These are phyloP conservation scores for Nesoenas mayeri DNA, from an alignment of 2,113 vertebrate genomes.

Conservation along the genomic window DNA sequence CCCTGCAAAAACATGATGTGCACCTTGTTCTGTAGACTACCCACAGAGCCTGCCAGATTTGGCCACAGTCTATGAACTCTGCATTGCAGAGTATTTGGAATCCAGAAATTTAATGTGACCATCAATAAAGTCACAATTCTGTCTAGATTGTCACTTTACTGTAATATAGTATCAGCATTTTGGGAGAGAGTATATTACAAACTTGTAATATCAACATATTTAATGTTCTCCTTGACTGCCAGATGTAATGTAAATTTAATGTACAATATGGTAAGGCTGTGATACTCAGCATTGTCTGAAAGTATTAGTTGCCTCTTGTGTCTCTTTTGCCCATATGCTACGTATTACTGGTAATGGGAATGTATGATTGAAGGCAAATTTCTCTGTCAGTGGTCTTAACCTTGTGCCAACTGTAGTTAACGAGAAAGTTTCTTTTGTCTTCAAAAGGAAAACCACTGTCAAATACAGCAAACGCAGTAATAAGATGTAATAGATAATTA, in stretches of 20 bases:
- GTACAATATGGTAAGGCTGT: conserved; percentile 32
- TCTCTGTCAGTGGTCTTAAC: conserved; percentile 41
- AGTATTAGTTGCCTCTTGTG: neutral
- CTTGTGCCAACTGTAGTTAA: neutral
- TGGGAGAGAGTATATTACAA: neutral
- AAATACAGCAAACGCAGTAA: neutral
- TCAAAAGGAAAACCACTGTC: neutral
- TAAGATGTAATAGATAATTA: conserved; percentile 23
- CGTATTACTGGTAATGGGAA: neutral
- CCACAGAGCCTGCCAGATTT: neutral
- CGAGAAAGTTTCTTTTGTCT: neutral
- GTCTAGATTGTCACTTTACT: neutral
- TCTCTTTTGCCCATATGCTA: conserved; percentile 4
- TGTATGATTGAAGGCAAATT: conserved; percentile 53
- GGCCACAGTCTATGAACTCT: neutral
- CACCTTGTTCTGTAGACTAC: neutral
- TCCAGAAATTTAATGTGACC: neutral
- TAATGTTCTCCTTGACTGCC: conserved; percentile 40
- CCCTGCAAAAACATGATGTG: accelerated
- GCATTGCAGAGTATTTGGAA: neutral
- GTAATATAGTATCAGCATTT: conserved; percentile 24
- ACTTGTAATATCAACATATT: conserved; percentile 41
- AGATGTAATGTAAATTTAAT: conserved; percentile 57
- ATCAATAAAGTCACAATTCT: neutral
- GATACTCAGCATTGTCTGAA: neutral